Base-by-base conservation (phyloP, 1,140 invertebrate genomes). In the Mercenaria mercenaria region DNA sequence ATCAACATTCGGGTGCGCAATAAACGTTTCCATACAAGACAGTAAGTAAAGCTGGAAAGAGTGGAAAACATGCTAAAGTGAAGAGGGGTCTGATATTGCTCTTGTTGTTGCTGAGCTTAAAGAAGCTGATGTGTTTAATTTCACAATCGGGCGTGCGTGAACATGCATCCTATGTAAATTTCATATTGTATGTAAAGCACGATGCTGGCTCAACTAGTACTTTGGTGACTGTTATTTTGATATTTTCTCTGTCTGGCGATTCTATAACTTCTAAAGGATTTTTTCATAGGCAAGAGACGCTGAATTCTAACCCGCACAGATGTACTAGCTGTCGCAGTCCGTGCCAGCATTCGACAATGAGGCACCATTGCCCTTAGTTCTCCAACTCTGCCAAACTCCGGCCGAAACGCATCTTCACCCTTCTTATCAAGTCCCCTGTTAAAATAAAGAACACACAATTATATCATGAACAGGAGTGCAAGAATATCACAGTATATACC, bases 171-270 rank as follows among this genome's bases (percentile, higher is more conserved):
- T 47, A 10, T 47, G 43, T 47, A 8, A 47, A 47, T 47, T 47
- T 47, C 43, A 47, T n/a, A n/a, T n/a, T n/a, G n/a, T n/a, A 91
- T 13, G 72, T 41, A 64, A 91, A 91, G 26, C 32, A 26, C 10
- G 85, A 50, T 74, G 72, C 64, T 43, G 86, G 29, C 61, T 89
- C 74, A 8, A 37, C 67, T 20, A 52, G 56, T 50, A 86, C 64
- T 56, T 29, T 67, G 2, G 64, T 72, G 11, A 67, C 41, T 69
- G 76, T 69, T 47, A 91, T 69, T 39, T 86, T 91, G 39, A 91
- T 91, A 52, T 91, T 91, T 59, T 79, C 32, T 67, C 90, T 84
- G 69, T 91, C 81, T 59, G 87, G 87, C 15, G 29, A 80, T 72
- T 91, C 90, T 4, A 76, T 59, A 0, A 74, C 76, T 29, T 50